Percentiles rank a stretch among this genome's conserved stretches.
These are phyloP conservation scores for Chanos chanos DNA, from an alignment of 2,797 vertebrate species.

Conservation along the genomic window DNA sequence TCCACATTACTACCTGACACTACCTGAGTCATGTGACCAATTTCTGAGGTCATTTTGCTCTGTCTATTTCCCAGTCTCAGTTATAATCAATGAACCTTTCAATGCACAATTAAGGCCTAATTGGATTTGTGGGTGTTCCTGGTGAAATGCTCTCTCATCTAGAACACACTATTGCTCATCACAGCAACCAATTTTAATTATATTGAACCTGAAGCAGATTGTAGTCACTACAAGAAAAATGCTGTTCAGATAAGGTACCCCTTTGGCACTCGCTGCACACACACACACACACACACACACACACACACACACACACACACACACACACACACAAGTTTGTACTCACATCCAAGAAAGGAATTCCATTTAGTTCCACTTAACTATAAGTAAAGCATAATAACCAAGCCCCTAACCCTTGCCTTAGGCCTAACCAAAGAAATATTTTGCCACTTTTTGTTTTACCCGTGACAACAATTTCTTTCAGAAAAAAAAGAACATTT, in stretches of 20 bases:
- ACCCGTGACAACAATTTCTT: too few species aligned
- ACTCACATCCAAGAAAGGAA: too few species aligned
- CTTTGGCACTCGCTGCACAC: too few species aligned
- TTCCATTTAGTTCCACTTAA: too few species aligned
- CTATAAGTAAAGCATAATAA: too few species aligned
- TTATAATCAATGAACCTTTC: conserved; percentile 74
- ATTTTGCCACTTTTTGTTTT: too few species aligned
- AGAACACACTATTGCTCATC: background rate
- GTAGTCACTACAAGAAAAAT: background rate
- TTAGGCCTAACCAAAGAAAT: too few species aligned
- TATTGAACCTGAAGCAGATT: background rate
- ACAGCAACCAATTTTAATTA: background rate
- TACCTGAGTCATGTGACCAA: conserved; percentile 51
- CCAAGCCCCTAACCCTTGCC: too few species aligned
- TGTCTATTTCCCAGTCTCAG: conserved; percentile 52
- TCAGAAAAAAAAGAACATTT: too few species aligned
- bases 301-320: conserved; percentile 38
- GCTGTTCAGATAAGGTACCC: background rate
- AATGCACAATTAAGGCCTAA: conserved; percentile 71
- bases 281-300: conserved; percentile 38
- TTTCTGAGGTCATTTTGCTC: conserved; percentile 55
- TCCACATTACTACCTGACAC: conserved; percentile 51
- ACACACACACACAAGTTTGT: conserved; percentile 37
- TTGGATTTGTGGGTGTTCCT: conserved; percentile 66
- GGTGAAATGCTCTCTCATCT: conserved; percentile 40